Evolutionary conservation across 1,140 invertebrate species (phyloP), one percentile per base, ranked within the genome.

Genomic region (Papilio helenus): DNA sequence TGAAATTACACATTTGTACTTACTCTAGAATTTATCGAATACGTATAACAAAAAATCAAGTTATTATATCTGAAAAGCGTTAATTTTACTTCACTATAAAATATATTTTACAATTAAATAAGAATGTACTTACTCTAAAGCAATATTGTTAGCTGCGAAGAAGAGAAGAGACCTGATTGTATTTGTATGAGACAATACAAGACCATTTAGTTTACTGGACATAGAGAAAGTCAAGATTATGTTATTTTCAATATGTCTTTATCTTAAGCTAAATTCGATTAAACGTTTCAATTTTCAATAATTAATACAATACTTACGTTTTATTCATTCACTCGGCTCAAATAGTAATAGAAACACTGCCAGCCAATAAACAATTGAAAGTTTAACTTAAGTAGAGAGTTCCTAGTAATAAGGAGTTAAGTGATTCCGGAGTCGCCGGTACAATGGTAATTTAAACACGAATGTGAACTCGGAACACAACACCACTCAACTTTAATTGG

Each of bases 401-500:
- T 51, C 14, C 1, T 16, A n/a, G 49, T 20, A 55, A 20, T 20
- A 55, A 55, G 49, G 46, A 49, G 16, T 49, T 16, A n/a, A 20
- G n/a, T 55, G 51, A 55, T 7, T 39, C 34, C 0, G 34, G 34
- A 34, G 18, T 10, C 51, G 5, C 20, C 10, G 9, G 55, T 26
- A 61, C 58, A 61, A 55, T 55, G 58, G 5, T 61, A 61, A 26
- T 61, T 39, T 61, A 61, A 61, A 61, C 23, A 61, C 23, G 26
- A 61, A 61, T 61, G 20, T 23, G 9, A 61, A 61, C 58, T 61
- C 23, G 8, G 58, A 61, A 26, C 34, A 39, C 7, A 39, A 39
- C 23, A 12, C 58, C 26, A 61, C 58, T 61, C 23, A 61, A 61
- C 58, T 61, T 61, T 61, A 61, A 61, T 26, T 61, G 58, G 58